A percentile compares a stretch with the other conserved stretches of the same genome.
Evolutionary conservation across 2,888 invertebrate species (phyloP).

Genomic region (Eubasilissa splendida): DNA sequence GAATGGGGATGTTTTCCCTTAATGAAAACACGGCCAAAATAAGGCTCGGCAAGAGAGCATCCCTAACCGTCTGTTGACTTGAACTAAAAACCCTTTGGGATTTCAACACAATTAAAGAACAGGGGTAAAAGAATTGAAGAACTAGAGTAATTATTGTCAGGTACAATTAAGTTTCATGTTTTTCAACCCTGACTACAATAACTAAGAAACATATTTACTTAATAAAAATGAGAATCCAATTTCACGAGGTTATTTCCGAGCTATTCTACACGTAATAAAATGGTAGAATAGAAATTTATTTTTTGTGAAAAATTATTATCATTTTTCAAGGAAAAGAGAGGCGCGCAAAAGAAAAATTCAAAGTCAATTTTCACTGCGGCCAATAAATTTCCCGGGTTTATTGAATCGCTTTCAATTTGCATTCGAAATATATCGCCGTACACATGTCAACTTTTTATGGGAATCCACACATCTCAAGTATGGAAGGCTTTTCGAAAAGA

Average conservation of each 20-base stretch:
- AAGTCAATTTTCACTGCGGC: slow-evolving; percentile 58
- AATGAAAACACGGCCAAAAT: neutral
- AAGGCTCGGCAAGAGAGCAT: neutral
- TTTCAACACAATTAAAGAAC: too few relatives aligned
- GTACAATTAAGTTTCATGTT: too few relatives aligned
- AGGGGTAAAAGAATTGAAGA: too few relatives aligned
- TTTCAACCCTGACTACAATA: too few relatives aligned
- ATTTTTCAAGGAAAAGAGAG: slow-evolving; percentile 49
- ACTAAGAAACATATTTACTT: too few relatives aligned
- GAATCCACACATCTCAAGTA: slow-evolving; percentile 40
- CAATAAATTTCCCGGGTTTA: slow-evolving; percentile 58
- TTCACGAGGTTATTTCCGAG: neutral
- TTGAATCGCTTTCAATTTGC: slow-evolving; percentile 59
- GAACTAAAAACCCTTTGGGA: too few relatives aligned
- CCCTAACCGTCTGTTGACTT: too few relatives aligned
- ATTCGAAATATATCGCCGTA: slow-evolving; percentile 57
- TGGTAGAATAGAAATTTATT: slow-evolving; percentile 15
- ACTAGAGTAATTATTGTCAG: too few relatives aligned
- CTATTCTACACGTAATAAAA: slow-evolving; percentile 6
- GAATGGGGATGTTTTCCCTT: neutral
- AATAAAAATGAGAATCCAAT: neutral
- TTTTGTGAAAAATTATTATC: slow-evolving; percentile 53
- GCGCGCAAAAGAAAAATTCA: slow-evolving; percentile 51
- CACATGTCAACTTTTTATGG: slow-evolving; percentile 55
- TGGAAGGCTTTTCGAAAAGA: slow-evolving; percentile 19